Evolutionary conservation across 2,797 vertebrate genomes (phyloP), one percentile per base, ranked within the genome.

Genomic region (Pangasius sanitwongsei): DNA sequence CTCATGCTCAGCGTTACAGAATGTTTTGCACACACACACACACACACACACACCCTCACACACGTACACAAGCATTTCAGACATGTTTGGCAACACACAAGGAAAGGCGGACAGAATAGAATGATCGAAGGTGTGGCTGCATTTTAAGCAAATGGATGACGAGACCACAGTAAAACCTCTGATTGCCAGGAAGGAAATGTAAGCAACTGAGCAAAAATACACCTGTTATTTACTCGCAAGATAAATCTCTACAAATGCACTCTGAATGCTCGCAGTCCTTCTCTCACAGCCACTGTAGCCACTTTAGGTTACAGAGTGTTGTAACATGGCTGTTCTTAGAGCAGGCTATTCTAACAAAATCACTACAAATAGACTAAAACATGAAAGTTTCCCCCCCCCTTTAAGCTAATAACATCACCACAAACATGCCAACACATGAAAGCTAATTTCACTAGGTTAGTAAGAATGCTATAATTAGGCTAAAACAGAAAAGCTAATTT

Each of bases 71-170:
- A 44, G 23, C 23, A 53, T 53, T 53, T 53, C 48, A n/a, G 13
- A 15, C 13, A 53, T 78, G 25, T 78, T 55, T 53, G 48, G 48
- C 48, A n/a, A 53, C 28, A 53, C 16, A 34, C 28, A 80, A 55
- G 1, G 50, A 80, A 55, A 23, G 53, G 9, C 8, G 12, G 53
- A 23, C 37, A 23, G 53, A 59, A 80, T 15, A 55, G 57, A 80
- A 34, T 37, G n/a, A 50, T 50, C 25, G 20, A 59, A 81, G 78
- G 78, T 59, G 78, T 37, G 53, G 53, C 53, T 81, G 31, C 78
- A 81, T 59, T 81, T 20, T 80, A 77, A 55, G 77, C 78, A 81
- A 81, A 59, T 81, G 78, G 53, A 59, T 23, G 53, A 80, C 16
- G 37, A 57, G n/a, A 20, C 3, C 12, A 48, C 9, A 75, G 13